phyloP scores from a whole-genome alignment of 2,797 vertebrate genomes.

The Bucorvus abyssinicus region DNA sequence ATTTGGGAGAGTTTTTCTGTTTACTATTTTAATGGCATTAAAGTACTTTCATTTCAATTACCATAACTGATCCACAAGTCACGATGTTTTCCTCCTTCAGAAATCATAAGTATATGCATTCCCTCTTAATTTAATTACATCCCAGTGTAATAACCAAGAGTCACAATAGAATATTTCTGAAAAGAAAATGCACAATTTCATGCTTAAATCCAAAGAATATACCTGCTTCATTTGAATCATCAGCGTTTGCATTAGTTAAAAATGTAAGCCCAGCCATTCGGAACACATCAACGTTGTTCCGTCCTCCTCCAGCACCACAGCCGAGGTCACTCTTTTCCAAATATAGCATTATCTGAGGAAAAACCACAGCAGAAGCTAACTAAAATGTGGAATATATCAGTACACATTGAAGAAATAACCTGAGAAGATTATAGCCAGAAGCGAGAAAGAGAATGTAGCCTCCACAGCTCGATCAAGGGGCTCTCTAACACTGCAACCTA shows the following conservation, averaged over 20 bases:
- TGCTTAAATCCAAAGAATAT: neutral
- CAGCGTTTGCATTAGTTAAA: conserved; percentile 86
- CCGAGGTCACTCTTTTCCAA: conserved; percentile 87
- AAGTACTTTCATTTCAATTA: neutral
- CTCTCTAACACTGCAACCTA: neutral
- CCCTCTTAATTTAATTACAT: neutral
- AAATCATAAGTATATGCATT: neutral
- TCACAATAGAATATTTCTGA: neutral
- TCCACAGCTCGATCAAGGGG: neutral
- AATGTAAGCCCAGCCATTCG: conserved; percentile 86
- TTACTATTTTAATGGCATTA: neutral
- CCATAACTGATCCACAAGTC: neutral
- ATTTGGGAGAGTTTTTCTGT: neutral
- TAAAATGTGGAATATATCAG: neutral
- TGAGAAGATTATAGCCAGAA: neutral
- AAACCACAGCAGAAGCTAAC: neutral
- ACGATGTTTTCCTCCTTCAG: neutral
- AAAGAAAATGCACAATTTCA: neutral
- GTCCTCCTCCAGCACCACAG: conserved; percentile 90
- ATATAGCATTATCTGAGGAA: conserved; percentile 78
- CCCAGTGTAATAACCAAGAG: neutral
- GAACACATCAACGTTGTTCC: conserved; percentile 83
- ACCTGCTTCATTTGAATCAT: conserved; percentile 71
- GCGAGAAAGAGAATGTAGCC: accelerated
- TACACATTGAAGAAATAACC: neutral